phyloP scores from a whole-genome alignment of 2,888 invertebrate species.

The Ochropacha duplaris region DNA sequence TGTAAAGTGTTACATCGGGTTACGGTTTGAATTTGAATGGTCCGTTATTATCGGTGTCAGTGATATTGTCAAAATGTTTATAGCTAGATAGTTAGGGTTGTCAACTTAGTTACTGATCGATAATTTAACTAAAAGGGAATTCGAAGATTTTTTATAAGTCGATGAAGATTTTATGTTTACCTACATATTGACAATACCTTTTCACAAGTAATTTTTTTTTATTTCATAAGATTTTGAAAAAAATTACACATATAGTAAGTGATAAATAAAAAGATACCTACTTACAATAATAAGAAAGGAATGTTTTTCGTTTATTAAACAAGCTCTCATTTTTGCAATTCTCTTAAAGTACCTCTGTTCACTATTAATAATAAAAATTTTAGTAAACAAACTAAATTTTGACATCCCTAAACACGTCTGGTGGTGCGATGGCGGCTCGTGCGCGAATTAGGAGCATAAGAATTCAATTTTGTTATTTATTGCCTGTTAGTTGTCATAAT shows the following conservation, averaged over 20 bases:
- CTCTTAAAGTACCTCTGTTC: no score
- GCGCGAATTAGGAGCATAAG: conserved; percentile 24
- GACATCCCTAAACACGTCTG: conserved; percentile 8
- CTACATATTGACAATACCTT: no score
- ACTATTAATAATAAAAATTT: background rate
- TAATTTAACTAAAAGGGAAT: background rate
- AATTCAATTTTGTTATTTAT: conserved; percentile 24
- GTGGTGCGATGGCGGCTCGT: conserved; percentile 30
- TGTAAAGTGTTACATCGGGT: conserved; percentile 14
- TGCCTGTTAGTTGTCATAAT: conserved; percentile 11
- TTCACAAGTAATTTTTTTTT: no score
- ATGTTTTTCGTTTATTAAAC: no score
- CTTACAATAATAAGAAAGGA: no score
- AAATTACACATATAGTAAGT: no score
- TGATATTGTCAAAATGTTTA: conserved; percentile 3
- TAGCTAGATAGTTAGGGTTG: conserved; percentile 7
- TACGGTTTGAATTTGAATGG: conserved; percentile 20
- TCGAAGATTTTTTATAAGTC: no score
- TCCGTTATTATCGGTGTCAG: conserved; percentile 21
- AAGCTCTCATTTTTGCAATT: no score
- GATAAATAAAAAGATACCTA: no score
- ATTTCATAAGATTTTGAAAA: no score
- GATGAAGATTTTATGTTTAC: no score
- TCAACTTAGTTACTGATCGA: background rate
- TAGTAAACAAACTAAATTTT: background rate